phyloP scores from a whole-genome alignment of 2,888 invertebrate genomes.

The Nesidiocoris tenuis region DNA sequence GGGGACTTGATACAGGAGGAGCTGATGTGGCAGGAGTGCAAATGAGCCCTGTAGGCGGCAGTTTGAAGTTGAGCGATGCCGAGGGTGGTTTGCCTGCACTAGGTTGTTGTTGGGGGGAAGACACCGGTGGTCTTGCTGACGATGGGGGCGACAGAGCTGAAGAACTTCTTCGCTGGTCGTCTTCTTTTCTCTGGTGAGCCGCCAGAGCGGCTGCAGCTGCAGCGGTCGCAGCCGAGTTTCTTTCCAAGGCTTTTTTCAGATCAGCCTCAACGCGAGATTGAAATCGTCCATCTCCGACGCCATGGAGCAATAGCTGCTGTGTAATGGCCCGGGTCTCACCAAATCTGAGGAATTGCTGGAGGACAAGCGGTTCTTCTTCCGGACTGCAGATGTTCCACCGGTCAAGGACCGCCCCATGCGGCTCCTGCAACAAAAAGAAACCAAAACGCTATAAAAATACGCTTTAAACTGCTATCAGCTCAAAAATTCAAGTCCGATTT shows the following conservation, averaged over 20 bases:
- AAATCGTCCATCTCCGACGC: conserved; percentile 55
- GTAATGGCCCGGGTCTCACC: conserved; percentile 84
- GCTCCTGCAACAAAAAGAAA: conserved; percentile 64
- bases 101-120: conserved; percentile 32
- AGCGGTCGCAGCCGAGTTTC: conserved; percentile 51
- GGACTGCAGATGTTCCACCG: conserved; percentile 84
- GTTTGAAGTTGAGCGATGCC: conserved; percentile 57
- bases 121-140: conserved; percentile 25
- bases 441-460: no score
- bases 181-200: conserved; percentile 50
- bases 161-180: conserved; percentile 38
- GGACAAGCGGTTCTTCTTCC: conserved; percentile 86
- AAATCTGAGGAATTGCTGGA: conserved; percentile 88
- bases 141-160: conserved; percentile 5
- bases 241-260: conserved; percentile 61
- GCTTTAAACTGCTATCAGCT: no score
- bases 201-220: conserved; percentile 54
- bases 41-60: conserved; percentile 54
- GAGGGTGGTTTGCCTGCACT: conserved; percentile 47
- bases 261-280: conserved; percentile 59
- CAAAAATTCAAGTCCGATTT: no score
- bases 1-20: conserved; percentile 64
- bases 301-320: conserved; percentile 61
- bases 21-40: conserved; percentile 50
- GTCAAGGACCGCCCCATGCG: conserved; percentile 76